Evolutionary conservation across 2,888 invertebrate species (phyloP).

Genomic region (Agrochola litura): DNA sequence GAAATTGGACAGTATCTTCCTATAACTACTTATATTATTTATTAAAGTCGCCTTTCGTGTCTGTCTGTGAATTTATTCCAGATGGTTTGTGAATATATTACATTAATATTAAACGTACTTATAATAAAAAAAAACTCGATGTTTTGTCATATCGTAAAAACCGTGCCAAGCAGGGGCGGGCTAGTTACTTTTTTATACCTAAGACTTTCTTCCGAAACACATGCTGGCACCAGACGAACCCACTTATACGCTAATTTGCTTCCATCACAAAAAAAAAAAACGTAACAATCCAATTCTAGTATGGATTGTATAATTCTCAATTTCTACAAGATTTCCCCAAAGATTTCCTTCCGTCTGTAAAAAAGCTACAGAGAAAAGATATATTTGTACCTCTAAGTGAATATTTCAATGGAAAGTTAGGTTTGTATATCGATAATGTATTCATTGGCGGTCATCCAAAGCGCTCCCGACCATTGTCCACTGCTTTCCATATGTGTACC

Average conservation of each 20-base stretch:
- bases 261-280: constrained; percentile 27
- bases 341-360: constrained; percentile 26
- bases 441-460: constrained; percentile 80
- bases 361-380: constrained; percentile 30
- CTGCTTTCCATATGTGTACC: constrained; percentile 26
- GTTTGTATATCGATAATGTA: constrained; percentile 71
- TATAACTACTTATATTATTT: too few species aligned
- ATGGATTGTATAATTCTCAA: constrained; percentile 43
- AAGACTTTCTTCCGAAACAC: not conserved
- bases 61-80: too few species aligned
- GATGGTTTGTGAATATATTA: too few species aligned
- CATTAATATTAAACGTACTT: too few species aligned
- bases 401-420: constrained; percentile 57
- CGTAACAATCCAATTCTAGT: constrained; percentile 32
- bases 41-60: too few species aligned
- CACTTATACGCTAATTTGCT: constrained; percentile 29
- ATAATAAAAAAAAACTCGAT: too few species aligned
- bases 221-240: constrained; percentile 10
- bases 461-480: constrained; percentile 64
- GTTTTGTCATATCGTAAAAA: too few species aligned
- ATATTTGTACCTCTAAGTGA: constrained; percentile 27
- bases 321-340: constrained; percentile 49
- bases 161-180: too few species aligned
- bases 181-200: too few species aligned
- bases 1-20: too few species aligned